Conservation (phyloP, 2,888 invertebrate species). For the Nemoura dubitans region DNA sequence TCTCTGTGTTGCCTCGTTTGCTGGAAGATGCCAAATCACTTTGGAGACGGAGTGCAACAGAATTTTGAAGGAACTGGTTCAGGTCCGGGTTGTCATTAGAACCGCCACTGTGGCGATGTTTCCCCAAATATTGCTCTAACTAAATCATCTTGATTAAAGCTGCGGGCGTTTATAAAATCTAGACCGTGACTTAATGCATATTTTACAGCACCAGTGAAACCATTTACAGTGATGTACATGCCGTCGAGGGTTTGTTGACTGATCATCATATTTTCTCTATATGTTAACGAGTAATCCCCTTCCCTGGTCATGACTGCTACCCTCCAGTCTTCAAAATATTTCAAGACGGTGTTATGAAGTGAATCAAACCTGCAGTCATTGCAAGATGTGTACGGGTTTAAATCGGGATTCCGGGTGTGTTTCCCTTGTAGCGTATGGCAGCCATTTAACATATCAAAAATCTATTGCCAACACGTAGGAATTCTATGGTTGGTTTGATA, state of each 20-base stretch:
- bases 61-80: slow-evolving; percentile 15
- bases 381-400: not conserved
- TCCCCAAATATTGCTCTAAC: slow-evolving; percentile 35
- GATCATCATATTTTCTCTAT: slow-evolving; percentile 1
- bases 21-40: not conserved
- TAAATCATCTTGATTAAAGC: slow-evolving; percentile 20
- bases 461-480: not conserved
- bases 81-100: slow-evolving; percentile 34
- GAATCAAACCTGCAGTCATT: not conserved
- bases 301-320: not conserved
- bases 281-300: not conserved
- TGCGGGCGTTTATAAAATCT: no score
- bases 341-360: not conserved
- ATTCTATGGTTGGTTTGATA: not conserved
- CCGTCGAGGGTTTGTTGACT: slow-evolving; percentile 26
- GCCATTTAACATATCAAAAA: no score
- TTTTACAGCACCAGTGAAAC: slow-evolving; percentile 27
- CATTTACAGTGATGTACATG: slow-evolving; percentile 18
- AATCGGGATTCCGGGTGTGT: not conserved
- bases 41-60: slow-evolving; percentile 17
- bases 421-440: no score
- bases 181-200: slow-evolving; percentile 15
- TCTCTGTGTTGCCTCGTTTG: slow-evolving; percentile 8
- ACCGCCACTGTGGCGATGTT: slow-evolving; percentile 21
- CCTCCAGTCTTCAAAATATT: not conserved